Conservation (phyloP, 2,113 vertebrate species). For the Perccottus glenii region DNA sequence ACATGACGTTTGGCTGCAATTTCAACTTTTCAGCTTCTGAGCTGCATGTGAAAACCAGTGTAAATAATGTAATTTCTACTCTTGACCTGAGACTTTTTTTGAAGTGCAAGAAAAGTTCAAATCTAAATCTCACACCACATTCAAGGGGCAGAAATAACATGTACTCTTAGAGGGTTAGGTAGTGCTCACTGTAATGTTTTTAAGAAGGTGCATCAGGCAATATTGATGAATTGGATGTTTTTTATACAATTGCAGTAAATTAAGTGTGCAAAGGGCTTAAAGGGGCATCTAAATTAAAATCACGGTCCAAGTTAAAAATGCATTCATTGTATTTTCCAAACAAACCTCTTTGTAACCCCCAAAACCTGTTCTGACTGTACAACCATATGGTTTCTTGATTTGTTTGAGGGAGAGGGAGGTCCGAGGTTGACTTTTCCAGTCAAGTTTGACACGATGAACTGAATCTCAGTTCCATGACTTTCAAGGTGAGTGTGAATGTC, state of each 20-base stretch:
- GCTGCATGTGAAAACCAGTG: conserved; percentile 81
- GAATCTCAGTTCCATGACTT: conserved; percentile 65
- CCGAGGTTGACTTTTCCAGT: conserved; percentile 48
- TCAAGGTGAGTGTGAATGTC: conserved; percentile 75
- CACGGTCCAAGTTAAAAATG: conserved; percentile 53
- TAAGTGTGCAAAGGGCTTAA: conserved; percentile 63
- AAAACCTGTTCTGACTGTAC: conserved; percentile 50
- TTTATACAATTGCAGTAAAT: conserved; percentile 29
- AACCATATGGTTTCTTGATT: conserved; percentile 40
- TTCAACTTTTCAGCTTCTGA: conserved; percentile 70
- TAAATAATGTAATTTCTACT: conserved; percentile 83
- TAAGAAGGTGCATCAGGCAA: conserved; percentile 45
- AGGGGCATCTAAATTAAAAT: conserved; percentile 46
- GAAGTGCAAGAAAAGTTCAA: conserved; percentile 69
- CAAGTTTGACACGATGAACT: conserved; percentile 66
- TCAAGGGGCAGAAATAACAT: conserved; percentile 61
- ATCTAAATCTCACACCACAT: conserved; percentile 52
- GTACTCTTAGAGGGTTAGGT: conserved; percentile 60
- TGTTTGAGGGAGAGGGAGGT: conserved; percentile 34
- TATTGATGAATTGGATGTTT: conserved; percentile 44
- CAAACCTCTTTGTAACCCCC: conserved; percentile 47
- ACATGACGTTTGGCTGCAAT: conserved; percentile 68
- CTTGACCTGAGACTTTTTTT: conserved; percentile 67
- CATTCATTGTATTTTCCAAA: conserved; percentile 66
- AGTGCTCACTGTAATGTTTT: conserved; percentile 46